These are phyloP conservation scores for Chelon auratus DNA, from an alignment of 2,797 vertebrate genomes.

Conservation along the genomic window DNA sequence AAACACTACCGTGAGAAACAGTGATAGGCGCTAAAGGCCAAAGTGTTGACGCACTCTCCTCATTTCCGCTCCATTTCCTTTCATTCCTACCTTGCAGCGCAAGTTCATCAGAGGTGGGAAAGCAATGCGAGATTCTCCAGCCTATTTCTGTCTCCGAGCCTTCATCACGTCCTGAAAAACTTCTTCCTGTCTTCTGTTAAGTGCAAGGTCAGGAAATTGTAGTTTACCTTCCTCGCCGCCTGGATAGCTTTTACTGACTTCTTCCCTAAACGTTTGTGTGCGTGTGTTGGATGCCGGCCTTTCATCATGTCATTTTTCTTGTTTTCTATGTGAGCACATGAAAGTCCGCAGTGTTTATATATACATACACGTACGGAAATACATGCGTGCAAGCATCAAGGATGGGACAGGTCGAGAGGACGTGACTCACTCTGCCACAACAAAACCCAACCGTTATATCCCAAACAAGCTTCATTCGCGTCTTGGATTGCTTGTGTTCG, in stretches of 20 bases:
- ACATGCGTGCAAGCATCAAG: conserved; percentile 54
- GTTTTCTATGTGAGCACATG: conserved; percentile 41
- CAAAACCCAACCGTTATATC: conserved; percentile 39
- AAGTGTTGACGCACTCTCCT: conserved; percentile 35
- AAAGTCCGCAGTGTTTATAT: conserved; percentile 44
- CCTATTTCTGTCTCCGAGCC: conserved; percentile 58
- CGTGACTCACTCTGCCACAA: conserved; percentile 59
- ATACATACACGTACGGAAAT: conserved; percentile 20
- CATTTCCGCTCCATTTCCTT: conserved; percentile 58
- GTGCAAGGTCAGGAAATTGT: conserved; percentile 61
- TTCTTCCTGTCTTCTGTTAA: conserved; percentile 53
- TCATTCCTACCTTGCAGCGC: conserved; percentile 44
- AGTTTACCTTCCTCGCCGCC: conserved; percentile 12
- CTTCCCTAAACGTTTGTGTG: conserved; percentile 5
- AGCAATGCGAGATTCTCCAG: conserved; percentile 34
- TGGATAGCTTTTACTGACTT: conserved; percentile 3
- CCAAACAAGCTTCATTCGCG: conserved; percentile 36
- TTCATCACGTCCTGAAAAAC: conserved; percentile 61
- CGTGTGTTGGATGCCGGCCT: neutral
- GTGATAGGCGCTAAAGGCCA: conserved; percentile 40
- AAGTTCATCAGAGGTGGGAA: conserved; percentile 45
- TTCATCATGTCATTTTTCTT: conserved; percentile 1
- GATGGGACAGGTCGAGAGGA: conserved; percentile 48
- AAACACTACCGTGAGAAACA: conserved; percentile 58
- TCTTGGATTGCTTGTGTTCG: conserved; percentile 52